Conservation (phyloP, 2,113 vertebrate genomes). For the Trinectes maculatus region DNA sequence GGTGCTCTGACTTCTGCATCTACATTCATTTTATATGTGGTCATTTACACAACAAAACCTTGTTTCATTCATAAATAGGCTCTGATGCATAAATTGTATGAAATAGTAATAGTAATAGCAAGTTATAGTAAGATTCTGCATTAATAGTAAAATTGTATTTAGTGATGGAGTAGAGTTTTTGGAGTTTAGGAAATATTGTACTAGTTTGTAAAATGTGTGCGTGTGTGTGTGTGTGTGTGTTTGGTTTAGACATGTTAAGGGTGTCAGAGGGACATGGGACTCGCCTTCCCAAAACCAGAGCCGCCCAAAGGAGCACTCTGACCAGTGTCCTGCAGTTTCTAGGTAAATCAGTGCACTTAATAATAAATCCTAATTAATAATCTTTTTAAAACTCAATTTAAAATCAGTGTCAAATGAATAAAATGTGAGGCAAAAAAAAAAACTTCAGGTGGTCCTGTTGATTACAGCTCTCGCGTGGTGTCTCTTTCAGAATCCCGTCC, state of each 20-base stretch:
- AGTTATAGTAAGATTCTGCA: conserved; percentile 3
- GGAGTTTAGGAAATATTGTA: conserved; percentile 22
- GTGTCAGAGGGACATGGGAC: conserved; percentile 89
- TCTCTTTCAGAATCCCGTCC: conserved; percentile 90
- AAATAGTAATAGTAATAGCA: no score
- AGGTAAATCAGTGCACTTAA: conserved; percentile 78
- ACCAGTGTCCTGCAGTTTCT: conserved; percentile 95
- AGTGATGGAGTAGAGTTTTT: neutral
- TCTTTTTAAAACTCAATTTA: no score
- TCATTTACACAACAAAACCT: neutral
- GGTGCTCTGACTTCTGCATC: conserved; percentile 14
- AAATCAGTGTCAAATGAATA: neutral
- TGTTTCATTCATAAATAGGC: neutral
- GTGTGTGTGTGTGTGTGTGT: conserved; percentile 73
- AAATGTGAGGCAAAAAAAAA: neutral
- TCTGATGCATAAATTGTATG: no score
- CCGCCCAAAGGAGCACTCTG: conserved; percentile 89
- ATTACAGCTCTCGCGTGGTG: conserved; percentile 58
- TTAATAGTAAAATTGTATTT: neutral
- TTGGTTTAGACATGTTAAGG: conserved; percentile 91
- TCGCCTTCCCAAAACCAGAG: conserved; percentile 90
- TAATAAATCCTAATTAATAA: neutral
- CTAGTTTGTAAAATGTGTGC: conserved; percentile 57
- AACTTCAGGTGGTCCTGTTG: conserved; percentile 26
- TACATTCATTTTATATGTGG: neutral